Percentiles rank a stretch among this genome's conserved stretches.
Evolutionary conservation across 2,113 vertebrate genomes (phyloP).

Genomic region (Pelodiscus sinensis): DNA sequence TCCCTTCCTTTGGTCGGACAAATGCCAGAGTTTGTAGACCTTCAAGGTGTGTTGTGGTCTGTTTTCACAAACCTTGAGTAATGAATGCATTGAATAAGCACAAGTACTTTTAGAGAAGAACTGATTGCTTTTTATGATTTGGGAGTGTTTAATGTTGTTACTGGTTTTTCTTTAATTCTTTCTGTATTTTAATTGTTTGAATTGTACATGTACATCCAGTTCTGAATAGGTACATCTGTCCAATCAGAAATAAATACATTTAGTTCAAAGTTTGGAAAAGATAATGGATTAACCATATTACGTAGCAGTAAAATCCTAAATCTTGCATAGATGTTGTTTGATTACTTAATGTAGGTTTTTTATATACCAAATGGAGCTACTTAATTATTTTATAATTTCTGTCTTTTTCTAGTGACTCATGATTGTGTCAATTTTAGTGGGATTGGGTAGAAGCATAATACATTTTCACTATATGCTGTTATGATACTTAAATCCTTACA

Average conservation of each 20-base stretch:
- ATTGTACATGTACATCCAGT: background rate
- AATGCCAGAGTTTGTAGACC: background rate
- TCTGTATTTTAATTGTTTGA: background rate
- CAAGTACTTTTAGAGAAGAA: background rate
- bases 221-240: background rate
- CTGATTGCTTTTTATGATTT: background rate
- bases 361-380: background rate
- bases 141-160: background rate
- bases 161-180: background rate
- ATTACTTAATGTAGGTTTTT: background rate
- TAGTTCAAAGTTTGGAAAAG: background rate
- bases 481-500: conserved; percentile 32
- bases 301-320: background rate
- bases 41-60: background rate
- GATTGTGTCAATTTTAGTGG: background rate
- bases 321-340: background rate
- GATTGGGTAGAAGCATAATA: background rate
- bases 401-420: background rate
- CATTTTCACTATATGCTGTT: background rate
- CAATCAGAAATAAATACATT: background rate
- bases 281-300: background rate
- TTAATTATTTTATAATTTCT: background rate
- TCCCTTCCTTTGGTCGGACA: background rate
- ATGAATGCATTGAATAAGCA: background rate
- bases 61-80: background rate